phyloP scores from a whole-genome alignment of 2,797 vertebrate genomes.

The Helarctos malayanus region DNA sequence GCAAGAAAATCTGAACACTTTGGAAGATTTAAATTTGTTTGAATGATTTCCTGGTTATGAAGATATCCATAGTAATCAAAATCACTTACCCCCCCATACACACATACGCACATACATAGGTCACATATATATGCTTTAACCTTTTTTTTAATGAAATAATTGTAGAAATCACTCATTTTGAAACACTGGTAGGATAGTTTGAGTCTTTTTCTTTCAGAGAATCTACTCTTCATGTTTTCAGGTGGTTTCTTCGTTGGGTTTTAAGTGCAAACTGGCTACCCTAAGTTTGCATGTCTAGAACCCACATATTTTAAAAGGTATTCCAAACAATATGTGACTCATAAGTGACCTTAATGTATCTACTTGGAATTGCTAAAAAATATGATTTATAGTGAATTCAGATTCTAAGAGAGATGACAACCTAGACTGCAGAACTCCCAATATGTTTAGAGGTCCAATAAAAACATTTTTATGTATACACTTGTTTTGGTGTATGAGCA shows the following conservation, averaged over 20 bases:
- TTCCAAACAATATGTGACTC: neutral
- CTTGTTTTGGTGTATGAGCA: neutral
- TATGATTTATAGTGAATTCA: neutral
- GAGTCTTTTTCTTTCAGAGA: neutral
- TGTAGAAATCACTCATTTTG: slow-evolving; percentile 14
- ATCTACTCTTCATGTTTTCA: neutral
- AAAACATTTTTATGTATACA: neutral
- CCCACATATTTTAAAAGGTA: neutral
- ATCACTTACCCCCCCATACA: neutral
- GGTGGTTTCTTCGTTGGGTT: neutral
- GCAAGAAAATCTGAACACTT: neutral
- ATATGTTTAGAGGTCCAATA: neutral
- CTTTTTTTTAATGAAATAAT: neutral
- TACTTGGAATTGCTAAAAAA: neutral
- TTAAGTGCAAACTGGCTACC: neutral
- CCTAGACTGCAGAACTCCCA: neutral
- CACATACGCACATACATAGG: neutral
- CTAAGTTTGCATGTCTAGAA: neutral
- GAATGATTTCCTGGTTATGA: neutral
- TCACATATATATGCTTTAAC: neutral
- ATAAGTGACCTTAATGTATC: neutral
- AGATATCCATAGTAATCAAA: neutral
- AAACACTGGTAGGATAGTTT: neutral
- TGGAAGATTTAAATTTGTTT: neutral
- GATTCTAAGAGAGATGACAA: neutral